Base-by-base conservation (phyloP, 2,888 invertebrate species). In the Lottia gigantea region DNA sequence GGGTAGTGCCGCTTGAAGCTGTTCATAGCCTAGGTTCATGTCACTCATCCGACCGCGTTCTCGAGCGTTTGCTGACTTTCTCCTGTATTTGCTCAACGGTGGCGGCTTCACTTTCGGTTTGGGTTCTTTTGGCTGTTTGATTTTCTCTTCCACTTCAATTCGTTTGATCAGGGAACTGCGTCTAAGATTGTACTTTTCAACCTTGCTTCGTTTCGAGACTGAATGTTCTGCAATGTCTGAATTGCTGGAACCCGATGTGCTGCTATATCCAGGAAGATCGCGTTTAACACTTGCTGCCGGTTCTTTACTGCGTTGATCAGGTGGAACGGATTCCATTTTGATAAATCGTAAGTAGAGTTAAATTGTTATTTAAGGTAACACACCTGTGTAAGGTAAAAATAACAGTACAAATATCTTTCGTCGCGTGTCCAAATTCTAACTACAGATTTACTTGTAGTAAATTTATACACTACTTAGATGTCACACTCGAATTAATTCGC, bases 21-120 rank as follows among this genome's bases (percentile, higher is more conserved):
- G 91, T 85, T 95, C 95, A 88, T 95, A 95, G 1, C 95, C 95
- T 74, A 92, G 91, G 89, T 95, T 95, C 81, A 95, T 95, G 87
- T 95, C 95, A 65, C 94, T 91, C 95, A 95, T 95, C 70, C 95
- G 91, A 78, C 93, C 93, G 40, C 95, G 89, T 85, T 95, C 95
- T 49, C 95, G 90, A 0, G 95, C 95, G 90, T 95, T 95, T 16
- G 95, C 95, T 0, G 95, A 95, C 90, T 95, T 94, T 80, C 95
- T 91, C 31, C 95, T 90, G 89, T 95, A 95, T 88, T 95, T 95
- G 90, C 95, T 95, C 80, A 95, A 91, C 14, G 92, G 92, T n/a
- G 90, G 86, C 7, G 88, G 93, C 90, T 83, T 91, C 79, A 86
- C 84, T 80, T 89, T 90, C 11, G 87, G 86, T 68, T 88, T 88